A percentile compares a stretch with the other conserved stretches of the same genome.
phyloP scores from a whole-genome alignment of 2,888 invertebrate species.

The Ceriagrion tenellum region DNA sequence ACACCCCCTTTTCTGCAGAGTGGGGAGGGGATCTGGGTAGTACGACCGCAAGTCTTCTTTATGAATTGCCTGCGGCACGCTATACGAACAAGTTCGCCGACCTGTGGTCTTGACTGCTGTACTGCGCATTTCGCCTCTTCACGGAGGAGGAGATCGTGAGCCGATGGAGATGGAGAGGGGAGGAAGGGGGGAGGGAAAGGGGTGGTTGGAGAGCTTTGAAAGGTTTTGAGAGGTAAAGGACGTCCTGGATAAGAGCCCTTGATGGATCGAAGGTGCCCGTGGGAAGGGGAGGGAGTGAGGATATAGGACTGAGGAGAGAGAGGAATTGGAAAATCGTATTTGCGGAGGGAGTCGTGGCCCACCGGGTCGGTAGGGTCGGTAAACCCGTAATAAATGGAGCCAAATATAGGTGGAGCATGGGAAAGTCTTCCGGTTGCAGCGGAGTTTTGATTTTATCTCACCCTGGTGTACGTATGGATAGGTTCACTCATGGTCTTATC shows the following conservation, averaged over 20 bases:
- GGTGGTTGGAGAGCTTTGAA: not conserved
- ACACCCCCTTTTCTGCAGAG: too few species aligned
- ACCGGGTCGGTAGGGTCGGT: not conserved
- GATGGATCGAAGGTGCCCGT: not conserved
- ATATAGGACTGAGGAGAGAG: not conserved
- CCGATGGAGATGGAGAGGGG: too few species aligned
- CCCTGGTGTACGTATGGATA: not conserved
- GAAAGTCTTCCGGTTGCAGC: not conserved
- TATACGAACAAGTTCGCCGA: not conserved
- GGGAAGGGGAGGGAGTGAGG: not conserved
- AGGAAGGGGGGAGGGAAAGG: not conserved
- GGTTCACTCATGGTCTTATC: not conserved
- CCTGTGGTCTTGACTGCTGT: not conserved
- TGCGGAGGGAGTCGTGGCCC: not conserved
- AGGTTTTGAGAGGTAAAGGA: conserved; percentile 36
- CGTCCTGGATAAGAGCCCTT: not conserved
- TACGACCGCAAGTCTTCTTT: not conserved
- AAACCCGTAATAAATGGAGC: conserved; percentile 11
- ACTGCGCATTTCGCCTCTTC: not conserved
- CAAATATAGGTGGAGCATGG: not conserved
- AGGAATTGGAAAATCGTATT: conserved; percentile 5
- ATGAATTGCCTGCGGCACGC: not conserved
- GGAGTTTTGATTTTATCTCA: not conserved
- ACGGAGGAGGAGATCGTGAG: not conserved
- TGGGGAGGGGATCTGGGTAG: not conserved